Evolutionary conservation across 2,113 vertebrate species (phyloP).

Genomic region (Rhea pennata): DNA sequence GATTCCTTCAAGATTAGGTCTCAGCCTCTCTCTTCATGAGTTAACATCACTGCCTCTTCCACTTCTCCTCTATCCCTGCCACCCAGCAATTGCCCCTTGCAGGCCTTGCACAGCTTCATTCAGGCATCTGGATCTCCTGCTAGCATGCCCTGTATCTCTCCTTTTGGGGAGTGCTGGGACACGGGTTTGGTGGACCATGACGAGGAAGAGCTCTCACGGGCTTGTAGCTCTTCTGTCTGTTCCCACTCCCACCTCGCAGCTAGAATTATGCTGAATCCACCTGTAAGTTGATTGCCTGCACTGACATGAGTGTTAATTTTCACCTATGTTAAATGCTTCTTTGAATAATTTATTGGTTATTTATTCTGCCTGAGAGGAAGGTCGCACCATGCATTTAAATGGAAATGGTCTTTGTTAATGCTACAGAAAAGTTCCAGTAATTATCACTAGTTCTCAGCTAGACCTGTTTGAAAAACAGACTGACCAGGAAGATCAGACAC

Average conservation of each 20-base stretch:
- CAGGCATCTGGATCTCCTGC: not conserved
- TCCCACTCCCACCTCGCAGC: not conserved
- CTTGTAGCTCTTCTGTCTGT: not conserved
- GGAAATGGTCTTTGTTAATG: constrained; percentile 20
- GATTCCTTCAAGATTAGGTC: not conserved
- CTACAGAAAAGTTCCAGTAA: constrained; percentile 16
- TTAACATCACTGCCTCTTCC: not conserved
- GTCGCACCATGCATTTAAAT: constrained; percentile 60
- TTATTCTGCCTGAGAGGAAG: constrained; percentile 68
- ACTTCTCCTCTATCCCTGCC: not conserved
- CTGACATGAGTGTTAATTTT: constrained; percentile 55
- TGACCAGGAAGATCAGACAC: not conserved
- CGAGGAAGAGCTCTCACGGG: not conserved
- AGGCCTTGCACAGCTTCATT: not conserved
- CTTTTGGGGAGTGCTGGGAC: not conserved
- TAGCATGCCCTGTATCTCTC: not conserved
- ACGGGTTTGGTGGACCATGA: not conserved
- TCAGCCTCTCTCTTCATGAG: fast-evolving
- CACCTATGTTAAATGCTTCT: constrained; percentile 50
- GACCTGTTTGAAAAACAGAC: not conserved
- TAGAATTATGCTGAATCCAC: not conserved
- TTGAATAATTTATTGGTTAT: constrained; percentile 71
- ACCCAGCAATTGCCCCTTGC: not conserved
- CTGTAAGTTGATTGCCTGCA: not conserved
- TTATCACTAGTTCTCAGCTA: not conserved